Evolutionary conservation across 1,140 invertebrate species (phyloP).

Genomic region (Drosophila subpulchrella): DNA sequence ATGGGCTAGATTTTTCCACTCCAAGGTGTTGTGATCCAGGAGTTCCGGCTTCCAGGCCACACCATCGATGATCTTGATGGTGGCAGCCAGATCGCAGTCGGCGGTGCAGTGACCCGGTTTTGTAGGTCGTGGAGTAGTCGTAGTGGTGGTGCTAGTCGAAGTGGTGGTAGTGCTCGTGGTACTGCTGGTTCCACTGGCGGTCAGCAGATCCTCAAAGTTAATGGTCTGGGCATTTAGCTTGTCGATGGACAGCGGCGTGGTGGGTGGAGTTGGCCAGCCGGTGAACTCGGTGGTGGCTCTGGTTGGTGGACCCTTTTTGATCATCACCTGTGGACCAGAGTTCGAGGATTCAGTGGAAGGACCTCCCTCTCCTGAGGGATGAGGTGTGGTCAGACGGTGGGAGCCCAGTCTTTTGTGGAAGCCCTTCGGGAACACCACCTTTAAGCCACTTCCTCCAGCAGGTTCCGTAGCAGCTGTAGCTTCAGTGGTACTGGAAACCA

Average conservation of each 20-base stretch:
- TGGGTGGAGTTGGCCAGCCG: constrained; percentile 93
- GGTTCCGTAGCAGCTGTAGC: constrained; percentile 9
- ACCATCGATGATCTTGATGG: constrained; percentile 92
- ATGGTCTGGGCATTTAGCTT: constrained; percentile 90
- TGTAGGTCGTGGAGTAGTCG: constrained; percentile 89
- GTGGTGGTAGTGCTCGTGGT: constrained; percentile 87
- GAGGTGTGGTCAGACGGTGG: constrained; percentile 87
- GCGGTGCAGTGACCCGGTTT: constrained; percentile 91
- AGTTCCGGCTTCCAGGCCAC: constrained; percentile 94
- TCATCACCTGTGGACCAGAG: constrained; percentile 87
- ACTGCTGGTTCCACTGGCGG: constrained; percentile 64
- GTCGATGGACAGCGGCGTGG: constrained; percentile 93
- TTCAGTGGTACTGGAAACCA: constrained; percentile 61
- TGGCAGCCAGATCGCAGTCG: constrained; percentile 93
- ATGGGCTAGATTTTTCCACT: constrained; percentile 92
- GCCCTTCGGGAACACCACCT: constrained; percentile 92
- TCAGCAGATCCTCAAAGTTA: constrained; percentile 76
- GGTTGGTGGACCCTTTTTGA: constrained; percentile 92
- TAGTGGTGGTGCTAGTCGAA: constrained; percentile 91
- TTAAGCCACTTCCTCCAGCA: constrained; percentile 85
- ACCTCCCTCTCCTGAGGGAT: constrained; percentile 55
- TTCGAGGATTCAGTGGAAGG: constrained; percentile 65
- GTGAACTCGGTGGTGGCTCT: constrained; percentile 95
- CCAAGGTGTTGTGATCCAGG: constrained; percentile 92
- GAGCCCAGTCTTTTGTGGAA: constrained; percentile 89